phyloP scores from a whole-genome alignment of 2,113 vertebrate genomes.

The Prionailurus bengalensis region DNA sequence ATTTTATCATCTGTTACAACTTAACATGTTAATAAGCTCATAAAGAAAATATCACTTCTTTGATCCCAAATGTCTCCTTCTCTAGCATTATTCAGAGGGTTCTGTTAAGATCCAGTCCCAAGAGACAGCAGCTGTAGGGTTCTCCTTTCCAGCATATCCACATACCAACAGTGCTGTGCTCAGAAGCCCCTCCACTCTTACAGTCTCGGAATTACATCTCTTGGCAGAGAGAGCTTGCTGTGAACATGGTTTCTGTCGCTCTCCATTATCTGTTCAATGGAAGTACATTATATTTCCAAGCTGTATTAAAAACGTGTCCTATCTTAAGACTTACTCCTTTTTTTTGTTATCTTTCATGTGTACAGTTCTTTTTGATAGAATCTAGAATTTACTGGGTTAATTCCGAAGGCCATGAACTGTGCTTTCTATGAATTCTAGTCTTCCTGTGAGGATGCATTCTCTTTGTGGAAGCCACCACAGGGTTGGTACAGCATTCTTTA shows the following conservation, averaged over 20 bases:
- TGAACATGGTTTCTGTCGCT: accelerated
- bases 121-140: not conserved
- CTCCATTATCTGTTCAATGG: accelerated
- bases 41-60: not conserved
- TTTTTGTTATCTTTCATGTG: not conserved
- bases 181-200: not conserved
- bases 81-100: not conserved
- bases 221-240: too few species aligned
- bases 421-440: not conserved
- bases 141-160: accelerated
- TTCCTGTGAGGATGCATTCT: not conserved
- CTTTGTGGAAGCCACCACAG: constrained; percentile 42
- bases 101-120: not conserved
- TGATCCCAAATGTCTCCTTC: not conserved
- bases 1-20: not conserved
- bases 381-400: constrained; percentile 23
- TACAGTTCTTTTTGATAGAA: not conserved
- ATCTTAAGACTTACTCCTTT: not conserved
- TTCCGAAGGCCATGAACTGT: constrained; percentile 9
- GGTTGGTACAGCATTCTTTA: constrained; percentile 56
- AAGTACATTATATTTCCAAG: not conserved
- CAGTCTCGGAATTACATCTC: not conserved
- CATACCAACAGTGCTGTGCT: accelerated
- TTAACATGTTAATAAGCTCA: not conserved
- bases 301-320: not conserved